A percentile compares a stretch with the other conserved stretches of the same genome.
These are phyloP conservation scores for Phasia obesa DNA, from an alignment of 2,888 invertebrate species.

Conservation along the genomic window DNA sequence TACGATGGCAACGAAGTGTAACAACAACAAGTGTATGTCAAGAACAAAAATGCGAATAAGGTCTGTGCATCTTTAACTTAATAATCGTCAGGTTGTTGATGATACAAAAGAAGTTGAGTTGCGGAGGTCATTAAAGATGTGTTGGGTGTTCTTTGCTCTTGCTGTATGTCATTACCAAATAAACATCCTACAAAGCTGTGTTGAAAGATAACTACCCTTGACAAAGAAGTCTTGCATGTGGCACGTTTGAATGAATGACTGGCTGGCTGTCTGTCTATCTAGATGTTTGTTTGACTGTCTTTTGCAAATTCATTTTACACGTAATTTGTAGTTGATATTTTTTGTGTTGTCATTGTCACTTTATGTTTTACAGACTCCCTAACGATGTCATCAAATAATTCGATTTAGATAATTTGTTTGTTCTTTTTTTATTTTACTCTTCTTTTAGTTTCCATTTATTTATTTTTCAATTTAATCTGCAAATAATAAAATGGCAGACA, in stretches of 20 bases:
- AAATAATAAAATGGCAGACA: not conserved
- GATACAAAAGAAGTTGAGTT: slow-evolving; percentile 6
- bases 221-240: slow-evolving; percentile 12
- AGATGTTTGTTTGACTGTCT: not conserved
- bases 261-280: not conserved
- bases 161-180: slow-evolving; percentile 23
- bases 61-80: slow-evolving; percentile 42
- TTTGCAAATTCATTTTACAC: slow-evolving; percentile 42
- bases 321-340: slow-evolving; percentile 45
- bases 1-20: slow-evolving; percentile 1
- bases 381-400: slow-evolving; percentile 79
- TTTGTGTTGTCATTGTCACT: slow-evolving; percentile 67
- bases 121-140: slow-evolving; percentile 24
- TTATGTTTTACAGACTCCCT: slow-evolving; percentile 73
- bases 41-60: slow-evolving; percentile 28
- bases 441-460: not conserved
- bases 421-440: slow-evolving; percentile 18
- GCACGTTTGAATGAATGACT: slow-evolving; percentile 13
- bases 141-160: not conserved
- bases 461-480: slow-evolving; percentile 7
- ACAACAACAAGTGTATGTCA: slow-evolving; percentile 17
- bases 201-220: slow-evolving; percentile 12
- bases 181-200: slow-evolving; percentile 1
- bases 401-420: slow-evolving; percentile 79
- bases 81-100: slow-evolving; percentile 7